These are phyloP conservation scores for Thoracochromis brauschi DNA, from an alignment of 2,113 vertebrate genomes.

Conservation along the genomic window DNA sequence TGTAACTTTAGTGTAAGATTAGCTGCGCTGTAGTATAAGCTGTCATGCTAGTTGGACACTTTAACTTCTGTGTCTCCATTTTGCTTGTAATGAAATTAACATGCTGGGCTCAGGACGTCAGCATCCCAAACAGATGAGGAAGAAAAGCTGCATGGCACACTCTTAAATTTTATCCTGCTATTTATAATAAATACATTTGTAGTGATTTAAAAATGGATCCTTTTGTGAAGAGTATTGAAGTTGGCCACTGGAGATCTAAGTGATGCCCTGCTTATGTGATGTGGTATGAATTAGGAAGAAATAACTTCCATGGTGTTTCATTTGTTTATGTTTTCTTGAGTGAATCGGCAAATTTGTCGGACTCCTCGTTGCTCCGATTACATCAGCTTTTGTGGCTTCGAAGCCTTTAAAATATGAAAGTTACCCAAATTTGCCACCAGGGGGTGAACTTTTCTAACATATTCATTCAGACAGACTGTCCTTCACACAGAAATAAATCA, in stretches of 20 bases:
- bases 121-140: background rate
- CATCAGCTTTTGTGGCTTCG: background rate
- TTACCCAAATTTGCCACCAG: constrained; percentile 44
- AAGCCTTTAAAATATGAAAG: background rate
- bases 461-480: background rate
- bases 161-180: background rate
- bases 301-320: background rate
- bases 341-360: background rate
- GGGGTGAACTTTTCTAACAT: constrained; percentile 56
- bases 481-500: background rate
- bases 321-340: background rate
- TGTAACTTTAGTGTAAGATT: constrained; percentile 7
- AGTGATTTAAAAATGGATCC: background rate
- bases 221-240: background rate
- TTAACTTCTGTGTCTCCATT: background rate
- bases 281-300: background rate
- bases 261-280: background rate
- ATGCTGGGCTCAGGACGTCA: background rate
- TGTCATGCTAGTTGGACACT: background rate
- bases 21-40: background rate
- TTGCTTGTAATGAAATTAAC: background rate
- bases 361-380: background rate
- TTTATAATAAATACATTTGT: background rate
- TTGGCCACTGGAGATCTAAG: background rate
- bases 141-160: background rate